Conservation (phyloP, 2,113 vertebrate species). For the Misgurnus anguillicaudatus region DNA sequence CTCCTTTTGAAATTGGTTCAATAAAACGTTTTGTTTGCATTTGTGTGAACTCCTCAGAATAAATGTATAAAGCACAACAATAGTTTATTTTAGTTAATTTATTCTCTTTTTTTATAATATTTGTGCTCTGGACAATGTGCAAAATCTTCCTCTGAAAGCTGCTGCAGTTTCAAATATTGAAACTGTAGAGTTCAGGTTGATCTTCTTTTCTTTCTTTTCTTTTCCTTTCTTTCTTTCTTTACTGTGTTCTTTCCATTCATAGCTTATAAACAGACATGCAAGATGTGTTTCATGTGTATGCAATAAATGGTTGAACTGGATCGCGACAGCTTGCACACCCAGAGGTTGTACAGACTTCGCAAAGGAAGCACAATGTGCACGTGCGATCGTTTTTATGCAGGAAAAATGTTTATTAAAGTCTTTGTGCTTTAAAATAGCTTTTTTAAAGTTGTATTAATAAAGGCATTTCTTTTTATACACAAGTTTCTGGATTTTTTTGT, state of each 20-base stretch:
- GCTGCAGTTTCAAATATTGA: constrained; percentile 76
- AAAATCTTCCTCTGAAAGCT: constrained; percentile 75
- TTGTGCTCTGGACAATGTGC: constrained; percentile 63
- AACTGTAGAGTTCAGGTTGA: constrained; percentile 27
- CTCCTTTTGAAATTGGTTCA: constrained; percentile 18
- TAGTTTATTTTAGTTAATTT: constrained; percentile 53
- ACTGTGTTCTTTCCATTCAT: constrained; percentile 1
- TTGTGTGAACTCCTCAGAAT: constrained; percentile 55
- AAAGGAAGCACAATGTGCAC: constrained; percentile 98
- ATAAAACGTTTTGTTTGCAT: constrained; percentile 51
- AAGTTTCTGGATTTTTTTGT: constrained; percentile 14
- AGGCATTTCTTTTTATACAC: constrained; percentile 72
- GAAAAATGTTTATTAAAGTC: constrained; percentile 82
- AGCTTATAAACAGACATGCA: constrained; percentile 4
- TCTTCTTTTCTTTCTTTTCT: constrained; percentile 48
- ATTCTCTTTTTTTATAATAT: constrained; percentile 46
- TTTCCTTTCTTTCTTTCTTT: constrained; percentile 39
- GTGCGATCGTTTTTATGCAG: constrained; percentile 85
- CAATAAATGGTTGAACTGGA: constrained; percentile 96
- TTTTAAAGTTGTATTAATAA: constrained; percentile 93
- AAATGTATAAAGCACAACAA: constrained; percentile 75
- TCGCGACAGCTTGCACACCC: constrained; percentile 75
- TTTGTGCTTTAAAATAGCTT: constrained; percentile 91
- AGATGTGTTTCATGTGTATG: constrained; percentile 84
- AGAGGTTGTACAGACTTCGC: constrained; percentile 88